Percentiles rank a stretch among this genome's conserved stretches.
Conservation (phyloP, 2,888 invertebrate species). For the Papilio elwesi region DNA sequence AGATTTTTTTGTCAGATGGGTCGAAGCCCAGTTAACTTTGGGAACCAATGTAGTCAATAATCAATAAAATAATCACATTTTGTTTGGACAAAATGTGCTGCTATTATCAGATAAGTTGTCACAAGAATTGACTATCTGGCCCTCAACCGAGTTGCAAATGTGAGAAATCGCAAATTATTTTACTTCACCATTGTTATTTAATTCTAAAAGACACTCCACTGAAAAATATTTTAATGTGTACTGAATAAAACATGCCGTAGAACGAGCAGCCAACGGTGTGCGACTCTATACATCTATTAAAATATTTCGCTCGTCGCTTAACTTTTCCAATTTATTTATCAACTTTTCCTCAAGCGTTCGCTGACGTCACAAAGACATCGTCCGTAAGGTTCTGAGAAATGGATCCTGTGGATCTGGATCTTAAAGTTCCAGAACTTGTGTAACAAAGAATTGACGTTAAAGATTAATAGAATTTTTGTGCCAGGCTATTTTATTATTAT, state of each 20-base stretch:
- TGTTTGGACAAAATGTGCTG: too few relatives aligned
- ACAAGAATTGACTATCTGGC: too few relatives aligned
- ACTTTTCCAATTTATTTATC: conserved; percentile 31
- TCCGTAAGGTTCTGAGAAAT: background rate
- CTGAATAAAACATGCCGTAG: conserved; percentile 15
- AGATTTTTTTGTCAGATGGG: too few relatives aligned
- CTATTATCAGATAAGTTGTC: too few relatives aligned
- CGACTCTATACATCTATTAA: background rate
- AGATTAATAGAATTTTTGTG: background rate
- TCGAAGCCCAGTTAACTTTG: too few relatives aligned
- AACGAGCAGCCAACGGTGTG: background rate
- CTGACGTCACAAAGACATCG: conserved; percentile 12
- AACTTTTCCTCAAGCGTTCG: background rate
- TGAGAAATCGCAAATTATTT: too few relatives aligned
- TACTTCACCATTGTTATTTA: too few relatives aligned
- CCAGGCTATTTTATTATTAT: background rate
- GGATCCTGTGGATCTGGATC: too few relatives aligned
- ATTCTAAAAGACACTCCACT: background rate
- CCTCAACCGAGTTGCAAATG: too few relatives aligned
- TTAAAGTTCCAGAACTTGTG: too few relatives aligned
- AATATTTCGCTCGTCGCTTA: conserved; percentile 22
- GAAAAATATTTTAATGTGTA: background rate
- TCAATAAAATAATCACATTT: too few relatives aligned
- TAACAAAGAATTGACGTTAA: background rate
- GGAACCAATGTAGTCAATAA: too few relatives aligned